These are phyloP conservation scores for Hypotaenidia okinawae DNA, from an alignment of 2,797 vertebrate species.

Conservation along the genomic window DNA sequence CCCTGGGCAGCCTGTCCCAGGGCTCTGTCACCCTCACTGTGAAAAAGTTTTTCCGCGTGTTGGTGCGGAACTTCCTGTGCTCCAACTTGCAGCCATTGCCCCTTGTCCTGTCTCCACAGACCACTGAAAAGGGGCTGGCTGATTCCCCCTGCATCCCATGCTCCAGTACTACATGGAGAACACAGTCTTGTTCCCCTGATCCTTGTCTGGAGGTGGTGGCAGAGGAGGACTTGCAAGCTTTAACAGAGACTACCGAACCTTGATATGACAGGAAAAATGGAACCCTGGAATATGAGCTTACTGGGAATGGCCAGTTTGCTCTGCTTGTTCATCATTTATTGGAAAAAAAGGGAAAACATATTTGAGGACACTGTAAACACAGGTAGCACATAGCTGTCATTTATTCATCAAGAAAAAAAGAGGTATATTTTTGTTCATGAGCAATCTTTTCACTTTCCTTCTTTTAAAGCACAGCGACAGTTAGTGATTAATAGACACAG, in stretches of 20 bases:
- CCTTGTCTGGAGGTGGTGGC: not conserved
- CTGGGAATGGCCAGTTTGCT: not conserved
- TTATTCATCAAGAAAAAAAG: conserved; percentile 13
- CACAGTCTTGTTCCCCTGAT: not conserved
- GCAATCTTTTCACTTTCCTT: not conserved
- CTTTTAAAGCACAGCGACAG: conserved; percentile 56
- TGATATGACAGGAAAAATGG: not conserved
- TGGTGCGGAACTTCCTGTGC: too few species aligned
- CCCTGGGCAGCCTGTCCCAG: too few species aligned
- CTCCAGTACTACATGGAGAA: not conserved
- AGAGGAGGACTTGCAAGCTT: not conserved
- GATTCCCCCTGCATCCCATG: too few species aligned
- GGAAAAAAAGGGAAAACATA: not conserved
- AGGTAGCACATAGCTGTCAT: not conserved
- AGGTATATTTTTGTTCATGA: conserved; percentile 46
- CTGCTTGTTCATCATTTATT: not conserved
- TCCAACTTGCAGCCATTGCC: too few species aligned
- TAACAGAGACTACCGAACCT: not conserved
- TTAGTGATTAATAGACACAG: conserved; percentile 72
- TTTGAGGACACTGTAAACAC: not conserved
- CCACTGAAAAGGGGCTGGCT: too few species aligned
- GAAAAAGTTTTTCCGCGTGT: too few species aligned
- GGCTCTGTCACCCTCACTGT: too few species aligned
- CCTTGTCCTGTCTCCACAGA: too few species aligned
- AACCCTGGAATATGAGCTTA: not conserved